Base-by-base conservation (phyloP, 2,113 vertebrate genomes). In the Urocolius indicus region DNA sequence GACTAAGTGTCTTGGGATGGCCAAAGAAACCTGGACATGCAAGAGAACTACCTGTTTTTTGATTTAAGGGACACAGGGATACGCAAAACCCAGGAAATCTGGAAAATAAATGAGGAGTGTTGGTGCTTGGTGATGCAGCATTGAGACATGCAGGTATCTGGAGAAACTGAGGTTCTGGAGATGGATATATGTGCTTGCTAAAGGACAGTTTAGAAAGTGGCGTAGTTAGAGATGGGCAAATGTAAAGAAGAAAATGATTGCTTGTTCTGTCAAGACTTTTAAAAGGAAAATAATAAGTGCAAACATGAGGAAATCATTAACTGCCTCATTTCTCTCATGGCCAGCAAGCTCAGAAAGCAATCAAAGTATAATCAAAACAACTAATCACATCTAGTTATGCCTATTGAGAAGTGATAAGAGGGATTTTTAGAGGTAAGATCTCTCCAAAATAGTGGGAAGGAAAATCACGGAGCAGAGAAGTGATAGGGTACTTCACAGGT, bases 131-230 rank as follows among this genome's bases (percentile, higher is more conserved):
- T 55, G 76, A 1, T 43, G 13, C 48, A 34, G 23, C 46, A 11
- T 17, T 58, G 59, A 74, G 18, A 14, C 61, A 59, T 51, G 24
- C 1, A 2, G 30, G 3, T 41, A 5, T 41, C 49, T 45, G 55
- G 32, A 73, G 69, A 65, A 87, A 13, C 0, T 23, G 11, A 15
- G 23, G 54, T 30, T 82, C 55, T 43, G 78, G 59, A 69, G 26
- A 12, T n/a, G 32, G 32, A 8, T 30, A 5, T 30, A 3, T 1
- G 0, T 1, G 2, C 14, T 48, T 66, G 61, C 11, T 16, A 32
- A 29, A 58, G 48, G 54, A 23, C 41, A 12, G 23, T 57, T 34
- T 34, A 30, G 51, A 66, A 79, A 21, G 38, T 18, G 7, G 4
- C 34, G 1, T 7, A 26, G 9, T 36, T 58, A 49, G 34, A 38